Conservation (phyloP, 2,888 invertebrate genomes). For the Deilephila porcellus region DNA sequence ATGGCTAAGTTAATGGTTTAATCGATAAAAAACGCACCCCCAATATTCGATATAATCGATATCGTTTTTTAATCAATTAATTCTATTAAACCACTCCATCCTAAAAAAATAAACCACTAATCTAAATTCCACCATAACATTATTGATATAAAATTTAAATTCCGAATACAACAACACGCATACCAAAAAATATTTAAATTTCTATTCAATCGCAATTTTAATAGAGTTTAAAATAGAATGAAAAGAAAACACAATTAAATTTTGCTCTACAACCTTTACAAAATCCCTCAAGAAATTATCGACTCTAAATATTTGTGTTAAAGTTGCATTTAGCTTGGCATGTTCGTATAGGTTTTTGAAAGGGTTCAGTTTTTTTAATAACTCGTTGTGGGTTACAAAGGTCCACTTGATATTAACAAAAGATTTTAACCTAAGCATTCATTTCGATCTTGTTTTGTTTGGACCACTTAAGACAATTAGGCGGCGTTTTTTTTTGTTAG, state of each 20-base stretch:
- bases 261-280: not conserved
- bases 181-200: not conserved
- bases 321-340: not conserved
- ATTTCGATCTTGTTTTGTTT: constrained; percentile 56
- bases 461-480: constrained; percentile 73
- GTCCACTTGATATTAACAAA: constrained; percentile 59
- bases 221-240: not conserved
- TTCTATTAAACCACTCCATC: not conserved
- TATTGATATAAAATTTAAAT: not conserved
- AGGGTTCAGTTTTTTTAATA: constrained; percentile 40
- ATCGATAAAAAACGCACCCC: not conserved
- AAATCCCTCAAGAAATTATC: not conserved
- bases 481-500: constrained; percentile 53
- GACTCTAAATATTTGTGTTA: not conserved
- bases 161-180: not conserved
- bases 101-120: not conserved
- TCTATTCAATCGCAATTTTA: not conserved
- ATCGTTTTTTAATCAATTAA: constrained; percentile 1
- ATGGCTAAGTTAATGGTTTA: not conserved
- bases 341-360: constrained; percentile 1
- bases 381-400: constrained; percentile 52
- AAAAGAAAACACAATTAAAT: constrained; percentile 5
- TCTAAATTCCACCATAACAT: not conserved
- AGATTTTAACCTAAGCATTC: constrained; percentile 51
- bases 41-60: not conserved